phyloP scores from a whole-genome alignment of 2,113 vertebrate genomes.

The Aphyosemion australe region DNA sequence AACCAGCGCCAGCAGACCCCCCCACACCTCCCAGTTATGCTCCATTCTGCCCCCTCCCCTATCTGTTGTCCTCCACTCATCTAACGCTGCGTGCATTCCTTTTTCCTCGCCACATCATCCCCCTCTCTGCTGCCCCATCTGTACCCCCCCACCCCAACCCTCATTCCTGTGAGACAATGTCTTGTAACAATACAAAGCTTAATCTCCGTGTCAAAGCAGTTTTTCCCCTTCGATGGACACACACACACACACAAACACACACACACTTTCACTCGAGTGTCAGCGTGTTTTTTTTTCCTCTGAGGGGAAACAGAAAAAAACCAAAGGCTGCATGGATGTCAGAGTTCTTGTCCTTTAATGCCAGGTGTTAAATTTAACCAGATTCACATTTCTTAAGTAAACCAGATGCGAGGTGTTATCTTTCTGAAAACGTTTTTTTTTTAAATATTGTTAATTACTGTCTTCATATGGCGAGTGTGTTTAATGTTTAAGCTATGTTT shows the following conservation, averaged over 20 bases:
- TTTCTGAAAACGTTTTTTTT: too few species aligned
- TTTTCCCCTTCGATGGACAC: conserved; percentile 94
- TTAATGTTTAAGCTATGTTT: too few species aligned
- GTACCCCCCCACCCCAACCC: conserved; percentile 65
- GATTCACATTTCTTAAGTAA: too few species aligned
- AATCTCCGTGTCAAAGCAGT: conserved; percentile 99
- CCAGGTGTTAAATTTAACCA: neutral
- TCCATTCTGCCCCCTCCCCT: conserved; percentile 89
- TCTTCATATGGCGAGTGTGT: too few species aligned
- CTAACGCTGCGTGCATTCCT: conserved; percentile 49
- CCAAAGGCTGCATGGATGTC: neutral
- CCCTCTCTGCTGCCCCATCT: conserved; percentile 12
- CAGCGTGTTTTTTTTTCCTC: conserved; percentile 2
- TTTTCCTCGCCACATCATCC: conserved; percentile 36
- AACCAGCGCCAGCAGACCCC: conserved; percentile 60
- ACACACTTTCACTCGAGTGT: conserved; percentile 52
- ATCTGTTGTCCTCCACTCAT: conserved; percentile 74
- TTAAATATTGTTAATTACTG: too few species aligned
- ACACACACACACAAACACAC: conserved; percentile 46
- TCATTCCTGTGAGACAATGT: conserved; percentile 97
- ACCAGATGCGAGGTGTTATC: too few species aligned
- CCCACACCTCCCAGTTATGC: conserved; percentile 63
- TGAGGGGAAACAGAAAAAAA: neutral
- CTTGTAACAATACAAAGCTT: conserved; percentile 95
- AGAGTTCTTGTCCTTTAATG: neutral